Base-by-base conservation (phyloP, 2,888 invertebrate genomes). In the Heliothis peltigera region DNA sequence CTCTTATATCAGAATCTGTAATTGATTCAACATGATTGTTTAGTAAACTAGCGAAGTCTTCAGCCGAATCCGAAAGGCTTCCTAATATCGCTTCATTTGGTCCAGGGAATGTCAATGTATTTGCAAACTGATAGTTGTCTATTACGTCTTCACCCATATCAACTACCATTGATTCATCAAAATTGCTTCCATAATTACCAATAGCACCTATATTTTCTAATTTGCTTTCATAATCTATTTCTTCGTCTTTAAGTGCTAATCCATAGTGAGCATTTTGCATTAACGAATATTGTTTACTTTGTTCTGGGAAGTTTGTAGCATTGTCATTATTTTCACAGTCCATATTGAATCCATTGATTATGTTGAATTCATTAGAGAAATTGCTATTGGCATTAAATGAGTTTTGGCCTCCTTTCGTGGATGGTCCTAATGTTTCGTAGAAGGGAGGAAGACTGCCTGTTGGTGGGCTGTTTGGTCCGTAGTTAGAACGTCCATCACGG, bases 381-480 rank as follows among this genome's bases (percentile, higher is more conserved):
- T 95, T 96, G 39, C 96, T 95, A 82, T 96, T 96, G 22, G 96
- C 96, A 84, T 97, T 97, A 84, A 96, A 97, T 12, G 96, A 96
- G 76, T 96, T 97, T 84, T 97, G 97, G 15, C 98, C 97, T 55
- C 97, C 96, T 89, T 98, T 98, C 18, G 94, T 93, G 2, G 93
- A 93, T 18, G 94, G 93, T 19, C 94, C 95, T 0, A 98, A 95
- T 10, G 97, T 97, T 91, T 98, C 98, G 89, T 98, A 98, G 85
- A 98, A 98, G 0, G 98, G 98, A n/a, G 98, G 98, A 68, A 98
- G 92, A 56, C 98, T 97, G 15, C 98, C 98, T 0, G 98, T 98
- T 1, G 98, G 98, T 56, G 98, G 98, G 81, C 98, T 98, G 79
- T 97, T 98, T 7, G 98, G 98, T 2, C 98, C 98, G 87, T 98